A percentile compares a stretch with the other conserved stretches of the same genome.
Evolutionary conservation across 2,888 invertebrate genomes (phyloP).

Genomic region (Malachius bipustulatus): DNA sequence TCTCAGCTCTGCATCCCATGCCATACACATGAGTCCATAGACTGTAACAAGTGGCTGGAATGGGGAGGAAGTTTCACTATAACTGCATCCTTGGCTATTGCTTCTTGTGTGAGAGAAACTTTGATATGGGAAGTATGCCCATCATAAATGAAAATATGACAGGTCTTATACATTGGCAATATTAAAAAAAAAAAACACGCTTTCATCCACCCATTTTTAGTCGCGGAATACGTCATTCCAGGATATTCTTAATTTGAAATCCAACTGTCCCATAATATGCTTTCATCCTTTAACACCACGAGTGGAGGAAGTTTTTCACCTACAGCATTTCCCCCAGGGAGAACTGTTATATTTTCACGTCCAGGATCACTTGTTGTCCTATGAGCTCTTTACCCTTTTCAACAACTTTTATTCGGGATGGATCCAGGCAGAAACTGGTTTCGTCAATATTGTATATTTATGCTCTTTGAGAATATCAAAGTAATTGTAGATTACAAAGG

Average conservation of each 20-base stretch:
- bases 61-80: constrained; percentile 23
- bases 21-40: constrained; percentile 21
- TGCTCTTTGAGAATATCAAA: constrained; percentile 11
- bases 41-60: constrained; percentile 22
- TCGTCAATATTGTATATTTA: constrained; percentile 16
- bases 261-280: constrained; percentile 26
- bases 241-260: constrained; percentile 20
- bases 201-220: constrained; percentile 25
- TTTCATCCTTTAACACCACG: constrained; percentile 25
- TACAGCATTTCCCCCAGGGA: constrained; percentile 17
- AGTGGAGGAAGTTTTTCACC: constrained; percentile 25
- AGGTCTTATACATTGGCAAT: too few relatives aligned
- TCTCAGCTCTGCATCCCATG: constrained; percentile 4
- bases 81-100: constrained; percentile 16
- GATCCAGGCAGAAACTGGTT: constrained; percentile 18
- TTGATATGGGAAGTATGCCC: constrained; percentile 23
- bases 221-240: constrained; percentile 23
- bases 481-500: constrained; percentile 13
- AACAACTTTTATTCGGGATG: constrained; percentile 11
- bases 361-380: constrained; percentile 20
- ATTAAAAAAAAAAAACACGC: constrained; percentile 21
- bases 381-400: constrained; percentile 9
- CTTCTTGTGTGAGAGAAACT: constrained; percentile 18
- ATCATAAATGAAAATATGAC: constrained; percentile 24
- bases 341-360: constrained; percentile 22